Conservation (phyloP, 2,888 invertebrate genomes). For the Philereme vetulata region DNA sequence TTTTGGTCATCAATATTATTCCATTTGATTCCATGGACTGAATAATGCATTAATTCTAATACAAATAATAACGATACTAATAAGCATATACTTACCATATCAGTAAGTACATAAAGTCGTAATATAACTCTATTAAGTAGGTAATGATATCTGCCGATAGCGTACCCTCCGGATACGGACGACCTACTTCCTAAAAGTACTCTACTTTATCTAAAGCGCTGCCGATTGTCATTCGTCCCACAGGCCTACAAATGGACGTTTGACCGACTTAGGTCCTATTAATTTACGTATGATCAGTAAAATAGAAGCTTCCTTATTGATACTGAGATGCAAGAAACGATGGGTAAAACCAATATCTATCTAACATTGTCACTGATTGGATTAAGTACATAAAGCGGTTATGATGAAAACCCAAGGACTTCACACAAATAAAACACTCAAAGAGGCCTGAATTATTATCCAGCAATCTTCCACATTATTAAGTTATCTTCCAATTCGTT, state of each 20-base stretch:
- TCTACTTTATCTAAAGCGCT: slow-evolving; percentile 38
- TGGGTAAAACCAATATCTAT: not conserved
- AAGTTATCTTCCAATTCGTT: slow-evolving; percentile 8
- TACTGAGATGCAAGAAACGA: not conserved
- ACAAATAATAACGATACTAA: not conserved
- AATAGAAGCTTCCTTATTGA: slow-evolving; percentile 3
- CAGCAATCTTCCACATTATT: slow-evolving; percentile 5
- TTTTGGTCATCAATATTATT: not conserved
- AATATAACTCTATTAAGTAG: not conserved
- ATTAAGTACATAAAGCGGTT: not conserved
- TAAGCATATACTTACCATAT: no score
- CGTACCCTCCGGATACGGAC: slow-evolving; percentile 69
- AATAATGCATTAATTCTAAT: not conserved
- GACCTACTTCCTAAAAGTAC: slow-evolving; percentile 61
- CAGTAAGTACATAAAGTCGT: slow-evolving; percentile 6
- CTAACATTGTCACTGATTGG: not conserved
- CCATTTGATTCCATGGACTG: not conserved
- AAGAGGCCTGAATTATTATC: slow-evolving; percentile 15
- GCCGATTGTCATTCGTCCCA: slow-evolving; percentile 45
- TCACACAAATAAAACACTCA: not conserved
- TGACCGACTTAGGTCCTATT: slow-evolving; percentile 50
- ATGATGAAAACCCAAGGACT: not conserved
- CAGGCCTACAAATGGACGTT: slow-evolving; percentile 46
- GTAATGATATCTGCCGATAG: slow-evolving; percentile 42
- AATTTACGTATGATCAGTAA: slow-evolving; percentile 11